These are phyloP conservation scores for Sandelia bainsii DNA, from an alignment of 2,797 vertebrate species.

Conservation along the genomic window DNA sequence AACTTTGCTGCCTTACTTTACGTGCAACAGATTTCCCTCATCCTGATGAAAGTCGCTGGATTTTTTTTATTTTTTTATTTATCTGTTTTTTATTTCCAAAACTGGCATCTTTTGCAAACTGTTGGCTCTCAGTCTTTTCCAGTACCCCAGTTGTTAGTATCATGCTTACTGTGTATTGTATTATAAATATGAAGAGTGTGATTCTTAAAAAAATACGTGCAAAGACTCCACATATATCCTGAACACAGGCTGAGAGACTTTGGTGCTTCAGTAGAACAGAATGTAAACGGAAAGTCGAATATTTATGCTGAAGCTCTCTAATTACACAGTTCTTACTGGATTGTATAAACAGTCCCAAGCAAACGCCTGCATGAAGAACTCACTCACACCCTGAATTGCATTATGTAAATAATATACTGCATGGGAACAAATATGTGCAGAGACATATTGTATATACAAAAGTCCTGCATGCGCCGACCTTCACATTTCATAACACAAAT, in stretches of 20 bases:
- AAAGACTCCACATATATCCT: slow-evolving; percentile 18
- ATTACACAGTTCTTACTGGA: slow-evolving; percentile 33
- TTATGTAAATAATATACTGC: slow-evolving; percentile 40
- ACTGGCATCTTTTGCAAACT: slow-evolving; percentile 27
- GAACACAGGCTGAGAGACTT: slow-evolving; percentile 22
- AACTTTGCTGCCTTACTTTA: slow-evolving; percentile 24
- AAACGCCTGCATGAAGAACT: slow-evolving; percentile 8
- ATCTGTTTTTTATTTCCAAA: slow-evolving; percentile 1
- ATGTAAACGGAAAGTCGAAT: slow-evolving; percentile 48
- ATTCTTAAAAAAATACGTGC: slow-evolving; percentile 12
- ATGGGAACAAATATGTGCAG: neutral
- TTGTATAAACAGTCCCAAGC: slow-evolving; percentile 47
- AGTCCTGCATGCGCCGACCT: neutral
- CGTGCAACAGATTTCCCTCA: slow-evolving; percentile 33
- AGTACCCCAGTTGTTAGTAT: slow-evolving; percentile 9
- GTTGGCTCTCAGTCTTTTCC: slow-evolving; percentile 19
- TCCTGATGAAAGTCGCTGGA: slow-evolving; percentile 30
- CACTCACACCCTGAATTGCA: slow-evolving; percentile 8
- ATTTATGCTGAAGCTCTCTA: slow-evolving; percentile 37
- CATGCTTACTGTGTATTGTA: slow-evolving; percentile 12
- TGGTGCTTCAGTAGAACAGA: slow-evolving; percentile 27
- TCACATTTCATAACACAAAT: neutral
- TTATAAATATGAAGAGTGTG: slow-evolving; percentile 48
- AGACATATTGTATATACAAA: neutral
- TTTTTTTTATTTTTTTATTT: slow-evolving; percentile 31